Evolutionary conservation across 2,888 invertebrate genomes (phyloP).

Genomic region (Polymixis flavicincta): DNA sequence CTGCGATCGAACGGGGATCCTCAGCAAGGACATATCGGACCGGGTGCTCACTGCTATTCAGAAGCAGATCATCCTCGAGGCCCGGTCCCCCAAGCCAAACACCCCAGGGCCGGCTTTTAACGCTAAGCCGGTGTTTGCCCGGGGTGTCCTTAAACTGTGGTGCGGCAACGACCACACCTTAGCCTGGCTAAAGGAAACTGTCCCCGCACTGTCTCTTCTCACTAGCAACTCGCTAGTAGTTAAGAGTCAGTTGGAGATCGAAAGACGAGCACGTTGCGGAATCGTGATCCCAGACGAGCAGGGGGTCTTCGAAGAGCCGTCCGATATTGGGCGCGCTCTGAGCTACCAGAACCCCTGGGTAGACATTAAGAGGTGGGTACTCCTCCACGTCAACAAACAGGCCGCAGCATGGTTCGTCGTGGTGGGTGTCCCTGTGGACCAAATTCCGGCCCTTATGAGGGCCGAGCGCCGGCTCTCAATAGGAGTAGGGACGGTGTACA

Average conservation of each 20-base stretch:
- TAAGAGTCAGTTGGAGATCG: slow-evolving; percentile 1
- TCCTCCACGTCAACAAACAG: no score
- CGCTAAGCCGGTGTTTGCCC: neutral
- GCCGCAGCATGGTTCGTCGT: neutral
- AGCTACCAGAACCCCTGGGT: no score
- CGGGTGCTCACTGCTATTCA: neutral
- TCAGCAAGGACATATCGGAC: neutral
- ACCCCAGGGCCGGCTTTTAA: neutral
- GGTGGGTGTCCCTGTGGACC: no score
- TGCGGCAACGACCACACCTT: slow-evolving; percentile 14
- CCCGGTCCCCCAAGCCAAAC: neutral
- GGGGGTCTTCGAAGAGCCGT: no score
- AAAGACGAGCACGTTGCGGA: no score
- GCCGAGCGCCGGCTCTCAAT: no score
- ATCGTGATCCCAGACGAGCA: no score
- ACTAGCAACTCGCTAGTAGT: neutral
- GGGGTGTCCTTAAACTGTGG: slow-evolving; percentile 18
- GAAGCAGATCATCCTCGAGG: slow-evolving; percentile 5
- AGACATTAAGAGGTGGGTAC: no score
- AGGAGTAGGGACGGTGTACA: no score
- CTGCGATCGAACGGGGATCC: neutral
- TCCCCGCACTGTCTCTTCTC: neutral
- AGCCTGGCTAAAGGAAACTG: neutral
- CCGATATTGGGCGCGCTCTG: no score
- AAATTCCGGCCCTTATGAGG: no score